Evolutionary conservation across 2,797 vertebrate genomes (phyloP).

Genomic region (Phylloscopus collybita): DNA sequence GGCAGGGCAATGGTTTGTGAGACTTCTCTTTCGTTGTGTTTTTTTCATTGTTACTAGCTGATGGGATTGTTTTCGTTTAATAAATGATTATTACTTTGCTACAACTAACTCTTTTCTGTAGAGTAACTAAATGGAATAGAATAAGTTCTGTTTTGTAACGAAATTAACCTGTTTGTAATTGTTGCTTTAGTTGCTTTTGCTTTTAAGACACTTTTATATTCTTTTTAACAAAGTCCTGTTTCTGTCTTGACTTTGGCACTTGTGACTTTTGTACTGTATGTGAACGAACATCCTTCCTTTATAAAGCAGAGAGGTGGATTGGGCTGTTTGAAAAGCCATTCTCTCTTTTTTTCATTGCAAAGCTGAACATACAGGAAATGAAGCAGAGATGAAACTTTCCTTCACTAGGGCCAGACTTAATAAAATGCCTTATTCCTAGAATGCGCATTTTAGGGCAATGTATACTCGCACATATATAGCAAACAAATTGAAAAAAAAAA

Average conservation of each 20-base stretch:
- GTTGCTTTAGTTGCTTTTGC: conserved; percentile 75
- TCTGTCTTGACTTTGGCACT: conserved; percentile 75
- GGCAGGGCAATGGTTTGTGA: conserved; percentile 47
- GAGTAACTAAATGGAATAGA: conserved; percentile 69
- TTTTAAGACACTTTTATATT: conserved; percentile 75
- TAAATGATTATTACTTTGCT: conserved; percentile 59
- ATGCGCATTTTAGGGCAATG: conserved; percentile 72
- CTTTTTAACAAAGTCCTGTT: conserved; percentile 70
- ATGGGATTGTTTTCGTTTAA: conserved; percentile 39
- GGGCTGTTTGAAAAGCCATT: conserved; percentile 72
- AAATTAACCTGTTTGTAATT: conserved; percentile 76
- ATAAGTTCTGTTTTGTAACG: conserved; percentile 77
- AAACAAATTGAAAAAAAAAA: conserved; percentile 65
- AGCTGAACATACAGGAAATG: conserved; percentile 66
- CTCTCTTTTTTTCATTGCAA: conserved; percentile 66
- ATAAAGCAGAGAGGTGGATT: conserved; percentile 63
- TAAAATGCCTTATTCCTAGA: conserved; percentile 83
- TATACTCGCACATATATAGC: conserved; percentile 65
- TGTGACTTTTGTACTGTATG: conserved; percentile 78
- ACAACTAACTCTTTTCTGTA: conserved; percentile 71
- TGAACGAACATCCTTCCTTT: conserved; percentile 68
- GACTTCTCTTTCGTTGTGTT: conserved; percentile 62
- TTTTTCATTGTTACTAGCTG: conserved; percentile 45
- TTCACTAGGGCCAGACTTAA: conserved; percentile 81
- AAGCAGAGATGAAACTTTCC: conserved; percentile 73